phyloP scores from a whole-genome alignment of 2,888 invertebrate species.

The Seira musarum region DNA sequence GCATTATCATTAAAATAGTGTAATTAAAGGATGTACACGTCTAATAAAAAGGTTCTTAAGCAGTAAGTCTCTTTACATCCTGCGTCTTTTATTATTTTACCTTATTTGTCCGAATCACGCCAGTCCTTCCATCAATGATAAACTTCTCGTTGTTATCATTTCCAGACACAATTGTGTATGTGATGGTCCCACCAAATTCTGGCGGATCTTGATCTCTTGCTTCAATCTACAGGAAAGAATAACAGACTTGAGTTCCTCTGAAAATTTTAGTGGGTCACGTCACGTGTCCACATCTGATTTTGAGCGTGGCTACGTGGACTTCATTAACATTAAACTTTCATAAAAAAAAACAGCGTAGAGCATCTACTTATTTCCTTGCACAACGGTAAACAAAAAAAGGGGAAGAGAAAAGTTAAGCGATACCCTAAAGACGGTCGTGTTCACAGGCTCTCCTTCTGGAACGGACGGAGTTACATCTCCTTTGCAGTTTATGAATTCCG shows the following conservation, averaged over 20 bases:
- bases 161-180: slow-evolving; percentile 86
- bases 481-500: slow-evolving; percentile 88
- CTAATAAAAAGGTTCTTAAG: no score
- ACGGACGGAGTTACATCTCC: slow-evolving; percentile 83
- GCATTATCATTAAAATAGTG: background rate
- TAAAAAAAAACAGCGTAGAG: no score
- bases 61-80: no score
- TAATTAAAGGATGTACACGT: background rate
- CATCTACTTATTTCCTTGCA: no score
- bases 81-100: slow-evolving; percentile 72
- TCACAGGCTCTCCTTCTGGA: slow-evolving; percentile 83
- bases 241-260: background rate
- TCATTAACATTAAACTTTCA: no score
- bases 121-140: slow-evolving; percentile 83
- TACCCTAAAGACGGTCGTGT: slow-evolving; percentile 80
- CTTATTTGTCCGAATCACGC: slow-evolving; percentile 82
- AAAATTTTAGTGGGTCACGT: no score
- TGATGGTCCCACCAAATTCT: slow-evolving; percentile 83
- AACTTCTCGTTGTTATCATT: slow-evolving; percentile 81
- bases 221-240: slow-evolving; percentile 75
- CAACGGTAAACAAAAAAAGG: no score
- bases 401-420: slow-evolving; percentile 58
- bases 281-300: background rate
- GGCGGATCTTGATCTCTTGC: slow-evolving; percentile 83
- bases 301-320: background rate